phyloP scores from a whole-genome alignment of 2,888 invertebrate species.

The Papilio gigon region DNA sequence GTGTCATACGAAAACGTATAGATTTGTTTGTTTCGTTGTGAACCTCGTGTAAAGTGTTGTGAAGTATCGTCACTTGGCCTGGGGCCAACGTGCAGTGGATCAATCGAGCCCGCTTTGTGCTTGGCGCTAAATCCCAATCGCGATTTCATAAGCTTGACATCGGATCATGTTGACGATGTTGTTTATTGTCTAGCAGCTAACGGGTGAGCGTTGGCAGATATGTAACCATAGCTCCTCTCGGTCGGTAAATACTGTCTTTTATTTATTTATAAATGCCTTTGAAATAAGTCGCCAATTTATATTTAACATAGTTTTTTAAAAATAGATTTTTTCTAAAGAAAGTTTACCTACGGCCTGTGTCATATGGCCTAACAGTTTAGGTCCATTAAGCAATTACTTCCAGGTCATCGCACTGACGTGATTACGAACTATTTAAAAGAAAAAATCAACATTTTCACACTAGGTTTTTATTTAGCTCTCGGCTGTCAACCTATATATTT shows the following conservation, averaged over 20 bases:
- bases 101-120: constrained; percentile 29
- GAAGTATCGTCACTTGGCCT: constrained; percentile 31
- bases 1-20: constrained; percentile 13
- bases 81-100: constrained; percentile 35
- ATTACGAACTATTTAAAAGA: constrained; percentile 24
- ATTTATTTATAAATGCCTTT: background rate
- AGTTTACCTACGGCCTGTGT: background rate
- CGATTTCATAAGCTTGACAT: constrained; percentile 34
- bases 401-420: constrained; percentile 33
- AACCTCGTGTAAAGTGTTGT: constrained; percentile 29
- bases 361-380: constrained; percentile 29
- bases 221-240: background rate
- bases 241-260: background rate
- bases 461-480: background rate
- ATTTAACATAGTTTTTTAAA: background rate
- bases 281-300: background rate
- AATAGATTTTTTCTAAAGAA: background rate
- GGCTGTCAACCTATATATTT: background rate
- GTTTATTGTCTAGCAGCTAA: constrained; percentile 29
- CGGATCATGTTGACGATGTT: constrained; percentile 26
- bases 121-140: constrained; percentile 22
- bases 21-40: constrained; percentile 16
- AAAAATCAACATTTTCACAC: constrained; percentile 5
- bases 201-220: background rate
- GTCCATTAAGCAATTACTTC: constrained; percentile 36